Evolutionary conservation across 2,888 invertebrate species (phyloP), one percentile per base, ranked within the genome.

Genomic region (Eilema griseolum): DNA sequence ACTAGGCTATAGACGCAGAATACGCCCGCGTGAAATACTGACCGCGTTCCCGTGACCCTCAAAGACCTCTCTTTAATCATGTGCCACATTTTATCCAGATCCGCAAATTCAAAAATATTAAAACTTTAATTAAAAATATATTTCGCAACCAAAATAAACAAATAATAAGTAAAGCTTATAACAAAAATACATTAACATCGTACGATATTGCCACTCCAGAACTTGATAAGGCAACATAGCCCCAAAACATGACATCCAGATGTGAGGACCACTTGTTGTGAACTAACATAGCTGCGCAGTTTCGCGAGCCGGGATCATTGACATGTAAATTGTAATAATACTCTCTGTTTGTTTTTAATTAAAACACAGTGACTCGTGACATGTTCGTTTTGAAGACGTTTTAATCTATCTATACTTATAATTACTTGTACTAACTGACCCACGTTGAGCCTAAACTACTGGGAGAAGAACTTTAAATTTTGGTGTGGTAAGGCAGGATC

Each of bases 281-380:
- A 75, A 41, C 69, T 61, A 69, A 57, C 41, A 1, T 26, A 20
- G 16, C 69, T 73, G 63, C 69, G 14, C 61, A 57, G 46, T 60
- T 67, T 60, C 67, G 59, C 60, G 66, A 60, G 61, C 41, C 20
- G 67, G 46, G 69, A 81, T 66, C 77, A 75, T 70, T 74, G 76
- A 78, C 76, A 73, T 70, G 67, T 60, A 33, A 52, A 70, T 59
- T 20, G 62, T 62, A 73, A 75, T 68, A 78, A 74, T 71, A 70
- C n/a, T 24, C 60, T 67, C 57, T 69, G 62, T 74, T 61, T 66
- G 70, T 56, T 41, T 66, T 62, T 41, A 33, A 24, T 68, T 56
- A 33, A 37, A 46, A 61, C 41, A 20, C 28, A 61, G 63, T 75
- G 72, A 78, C 69, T 76, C 73, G 78, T 72, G 56, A 12, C 24